Evolutionary conservation across 2,797 vertebrate genomes (phyloP).

Genomic region (Amphiprion clarkii): DNA sequence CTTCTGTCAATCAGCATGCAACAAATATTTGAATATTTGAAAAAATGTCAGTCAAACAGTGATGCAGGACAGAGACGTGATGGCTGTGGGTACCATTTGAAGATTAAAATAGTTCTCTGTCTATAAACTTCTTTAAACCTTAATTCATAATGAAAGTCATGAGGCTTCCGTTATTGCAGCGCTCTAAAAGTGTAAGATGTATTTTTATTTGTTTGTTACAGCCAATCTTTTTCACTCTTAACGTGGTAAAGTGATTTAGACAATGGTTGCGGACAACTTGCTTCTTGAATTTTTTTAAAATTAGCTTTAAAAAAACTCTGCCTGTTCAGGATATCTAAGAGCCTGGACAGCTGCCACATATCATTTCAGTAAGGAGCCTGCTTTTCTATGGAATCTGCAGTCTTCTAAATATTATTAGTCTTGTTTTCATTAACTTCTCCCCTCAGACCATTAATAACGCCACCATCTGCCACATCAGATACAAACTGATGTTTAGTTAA

Average conservation of each 20-base stretch:
- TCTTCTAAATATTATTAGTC: background rate
- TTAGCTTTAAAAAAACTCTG: background rate
- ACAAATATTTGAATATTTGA: background rate
- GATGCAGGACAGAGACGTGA: background rate
- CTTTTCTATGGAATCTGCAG: conserved; percentile 10
- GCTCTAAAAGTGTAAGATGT: background rate
- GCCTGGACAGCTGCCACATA: background rate
- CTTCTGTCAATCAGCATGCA: background rate
- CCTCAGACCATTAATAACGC: background rate
- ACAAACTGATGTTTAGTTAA: background rate
- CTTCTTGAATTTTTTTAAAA: too few relatives aligned
- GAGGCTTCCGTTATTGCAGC: background rate
- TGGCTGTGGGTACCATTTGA: background rate
- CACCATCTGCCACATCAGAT: background rate
- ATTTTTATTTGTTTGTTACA: background rate
- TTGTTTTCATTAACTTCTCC: conserved; percentile 22
- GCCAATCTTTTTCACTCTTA: too few relatives aligned
- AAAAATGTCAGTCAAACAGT: background rate
- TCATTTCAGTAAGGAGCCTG: background rate
- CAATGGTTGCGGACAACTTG: too few relatives aligned
- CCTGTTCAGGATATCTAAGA: background rate
- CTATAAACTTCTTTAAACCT: background rate
- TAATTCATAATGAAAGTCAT: background rate
- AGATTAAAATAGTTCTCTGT: background rate
- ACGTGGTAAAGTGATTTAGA: too few relatives aligned